Evolutionary conservation across 2,888 invertebrate genomes (phyloP).

Genomic region (Melinaea marsaeus): DNA sequence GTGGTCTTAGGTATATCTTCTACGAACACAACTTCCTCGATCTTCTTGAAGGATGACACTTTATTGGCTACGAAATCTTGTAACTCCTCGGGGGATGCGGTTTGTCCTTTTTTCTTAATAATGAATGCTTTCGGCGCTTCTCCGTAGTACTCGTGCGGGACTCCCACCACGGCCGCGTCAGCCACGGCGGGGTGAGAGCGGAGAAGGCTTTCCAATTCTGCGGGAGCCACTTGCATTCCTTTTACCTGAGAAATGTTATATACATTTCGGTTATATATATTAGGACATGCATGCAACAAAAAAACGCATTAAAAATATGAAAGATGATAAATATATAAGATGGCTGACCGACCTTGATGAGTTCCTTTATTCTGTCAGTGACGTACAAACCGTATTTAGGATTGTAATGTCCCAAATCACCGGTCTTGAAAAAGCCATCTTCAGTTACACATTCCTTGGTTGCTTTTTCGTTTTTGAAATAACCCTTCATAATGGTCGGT

Average conservation of each 20-base stretch:
- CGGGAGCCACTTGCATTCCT: conserved; percentile 90
- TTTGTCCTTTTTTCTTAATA: conserved; percentile 73
- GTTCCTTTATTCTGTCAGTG: conserved; percentile 89
- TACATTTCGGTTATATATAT: too few relatives aligned
- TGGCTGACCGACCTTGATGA: conserved; percentile 82
- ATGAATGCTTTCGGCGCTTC: conserved; percentile 90
- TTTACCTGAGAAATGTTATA: conserved; percentile 68
- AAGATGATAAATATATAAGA: too few relatives aligned
- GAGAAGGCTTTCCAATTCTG: conserved; percentile 89
- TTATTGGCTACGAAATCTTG: conserved; percentile 80
- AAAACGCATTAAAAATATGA: too few relatives aligned
- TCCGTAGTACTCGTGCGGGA: conserved; percentile 83
- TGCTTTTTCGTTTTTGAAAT: conserved; percentile 83
- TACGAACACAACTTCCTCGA: conserved; percentile 82
- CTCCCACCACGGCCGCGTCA: conserved; percentile 92
- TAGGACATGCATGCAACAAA: too few relatives aligned
- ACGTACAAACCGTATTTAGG: conserved; percentile 82
- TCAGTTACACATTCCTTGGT: conserved; percentile 81
- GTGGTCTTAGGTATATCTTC: conserved; percentile 85
- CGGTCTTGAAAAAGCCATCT: conserved; percentile 87
- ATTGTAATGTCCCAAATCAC: conserved; percentile 84
- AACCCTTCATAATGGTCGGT: conserved; percentile 84
- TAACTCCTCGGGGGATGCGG: conserved; percentile 65
- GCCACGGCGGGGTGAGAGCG: conserved; percentile 84
- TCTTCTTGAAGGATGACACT: conserved; percentile 87